phyloP scores from a whole-genome alignment of 37 sponge, comb jelly and placozoan species.

The Diacarnus erythraeanus region DNA sequence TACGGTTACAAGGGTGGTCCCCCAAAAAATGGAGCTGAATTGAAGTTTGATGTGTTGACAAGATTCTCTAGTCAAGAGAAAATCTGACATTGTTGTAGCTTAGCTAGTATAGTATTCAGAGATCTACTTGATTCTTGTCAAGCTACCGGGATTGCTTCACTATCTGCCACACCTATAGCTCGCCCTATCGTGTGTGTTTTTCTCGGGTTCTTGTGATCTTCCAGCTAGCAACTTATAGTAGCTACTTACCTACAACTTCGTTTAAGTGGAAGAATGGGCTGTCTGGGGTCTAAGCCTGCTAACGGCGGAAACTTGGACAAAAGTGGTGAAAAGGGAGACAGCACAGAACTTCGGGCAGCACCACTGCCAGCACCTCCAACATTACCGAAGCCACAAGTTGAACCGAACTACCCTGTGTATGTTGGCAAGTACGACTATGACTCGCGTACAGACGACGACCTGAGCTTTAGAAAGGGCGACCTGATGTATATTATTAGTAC shows the following conservation, averaged over 20 bases:
- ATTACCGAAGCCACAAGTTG: conserved; percentile 15
- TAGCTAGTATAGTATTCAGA: background rate
- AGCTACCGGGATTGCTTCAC: too few species aligned
- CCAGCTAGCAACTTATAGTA: too few species aligned
- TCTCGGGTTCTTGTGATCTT: too few species aligned
- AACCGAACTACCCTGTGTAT: conserved; percentile 66
- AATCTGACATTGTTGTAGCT: background rate
- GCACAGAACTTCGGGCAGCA: background rate
- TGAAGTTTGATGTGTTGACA: background rate
- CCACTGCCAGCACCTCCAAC: background rate
- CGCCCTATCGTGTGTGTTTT: too few species aligned
- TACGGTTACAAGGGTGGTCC: conserved; percentile 21
- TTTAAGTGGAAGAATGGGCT: conserved; percentile 5
- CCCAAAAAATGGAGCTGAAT: background rate
- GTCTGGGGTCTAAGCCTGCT: background rate
- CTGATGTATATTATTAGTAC: conserved; percentile 90
- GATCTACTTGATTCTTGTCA: background rate
- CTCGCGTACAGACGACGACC: conserved; percentile 89
- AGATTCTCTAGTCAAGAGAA: background rate
- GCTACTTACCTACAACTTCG: background rate
- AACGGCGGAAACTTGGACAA: background rate
- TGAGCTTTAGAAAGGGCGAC: conserved; percentile 90
- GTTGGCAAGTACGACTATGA: conserved; percentile 98
- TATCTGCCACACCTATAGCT: too few species aligned
- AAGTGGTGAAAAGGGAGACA: background rate